Conservation (phyloP, 2,113 vertebrate species). For the Apteryx mantelli region DNA sequence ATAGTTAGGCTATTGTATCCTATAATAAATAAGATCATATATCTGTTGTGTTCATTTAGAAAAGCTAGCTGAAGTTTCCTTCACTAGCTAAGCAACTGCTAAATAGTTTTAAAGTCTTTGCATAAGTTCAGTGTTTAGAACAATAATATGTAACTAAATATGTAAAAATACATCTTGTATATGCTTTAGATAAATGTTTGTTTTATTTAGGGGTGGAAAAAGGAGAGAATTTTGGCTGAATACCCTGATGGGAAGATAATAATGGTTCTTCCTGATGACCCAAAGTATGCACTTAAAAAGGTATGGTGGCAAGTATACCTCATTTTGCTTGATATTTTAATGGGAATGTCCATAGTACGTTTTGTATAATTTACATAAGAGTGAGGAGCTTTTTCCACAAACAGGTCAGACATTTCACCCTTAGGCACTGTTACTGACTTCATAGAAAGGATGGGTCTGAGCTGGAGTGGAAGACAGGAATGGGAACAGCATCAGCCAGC, state of each 20-base stretch:
- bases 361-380: background rate
- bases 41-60: constrained; percentile 34
- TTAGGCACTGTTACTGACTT: background rate
- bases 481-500: background rate
- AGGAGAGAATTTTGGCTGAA: constrained; percentile 94
- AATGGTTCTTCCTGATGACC: constrained; percentile 97
- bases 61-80: constrained; percentile 60
- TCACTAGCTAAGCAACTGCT: constrained; percentile 40
- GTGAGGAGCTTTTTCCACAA: background rate
- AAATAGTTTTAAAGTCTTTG: constrained; percentile 10
- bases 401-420: background rate
- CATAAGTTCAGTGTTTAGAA: constrained; percentile 27
- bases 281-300: constrained; percentile 98
- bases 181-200: constrained; percentile 57
- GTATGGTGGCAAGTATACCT: constrained; percentile 67
- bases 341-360: background rate
- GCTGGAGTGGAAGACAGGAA: background rate
- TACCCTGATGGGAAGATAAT: constrained; percentile 98
- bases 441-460: background rate
- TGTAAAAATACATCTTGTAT: constrained; percentile 14
- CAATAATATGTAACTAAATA: background rate
- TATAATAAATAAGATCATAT: background rate
- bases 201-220: constrained; percentile 94
- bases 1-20: background rate
- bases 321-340: background rate